These are phyloP conservation scores for Semicossyphus pulcher DNA, from an alignment of 2,113 vertebrate genomes.

Conservation along the genomic window DNA sequence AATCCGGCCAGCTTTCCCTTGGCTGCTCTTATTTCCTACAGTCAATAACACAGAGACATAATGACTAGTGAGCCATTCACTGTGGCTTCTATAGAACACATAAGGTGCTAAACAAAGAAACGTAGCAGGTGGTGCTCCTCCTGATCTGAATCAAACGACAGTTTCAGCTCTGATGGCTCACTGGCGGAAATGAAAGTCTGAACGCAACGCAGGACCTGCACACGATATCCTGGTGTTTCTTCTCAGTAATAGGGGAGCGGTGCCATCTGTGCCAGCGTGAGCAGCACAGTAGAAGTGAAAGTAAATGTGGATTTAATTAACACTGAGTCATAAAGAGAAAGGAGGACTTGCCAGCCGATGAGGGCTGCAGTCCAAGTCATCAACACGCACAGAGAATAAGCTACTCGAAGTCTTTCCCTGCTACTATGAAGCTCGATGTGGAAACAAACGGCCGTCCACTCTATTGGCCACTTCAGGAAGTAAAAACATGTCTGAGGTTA, in stretches of 20 bases:
- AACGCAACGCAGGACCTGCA: background rate
- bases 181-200: conserved; percentile 7
- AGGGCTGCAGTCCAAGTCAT: conserved; percentile 57
- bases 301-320: conserved; percentile 84
- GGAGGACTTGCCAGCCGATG: conserved; percentile 68
- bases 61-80: background rate
- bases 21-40: conserved; percentile 17
- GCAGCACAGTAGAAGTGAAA: conserved; percentile 55
- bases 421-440: background rate
- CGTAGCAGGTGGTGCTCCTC: conserved; percentile 23
- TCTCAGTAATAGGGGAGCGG: conserved; percentile 29
- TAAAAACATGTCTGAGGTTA: background rate
- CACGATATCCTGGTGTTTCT: conserved; percentile 38
- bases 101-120: background rate
- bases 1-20: conserved; percentile 20
- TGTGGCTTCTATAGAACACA: conserved; percentile 1
- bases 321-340: conserved; percentile 71
- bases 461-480: background rate
- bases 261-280: conserved; percentile 72
- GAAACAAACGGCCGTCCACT: background rate
- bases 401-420: conserved; percentile 1
- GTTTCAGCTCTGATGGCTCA: conserved; percentile 22
- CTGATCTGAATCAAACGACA: conserved; percentile 14
- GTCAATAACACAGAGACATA: conserved; percentile 19
- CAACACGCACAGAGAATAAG: conserved; percentile 48